Base-by-base conservation (phyloP, 2,888 invertebrate genomes). In the Rhagonycha fulva region DNA sequence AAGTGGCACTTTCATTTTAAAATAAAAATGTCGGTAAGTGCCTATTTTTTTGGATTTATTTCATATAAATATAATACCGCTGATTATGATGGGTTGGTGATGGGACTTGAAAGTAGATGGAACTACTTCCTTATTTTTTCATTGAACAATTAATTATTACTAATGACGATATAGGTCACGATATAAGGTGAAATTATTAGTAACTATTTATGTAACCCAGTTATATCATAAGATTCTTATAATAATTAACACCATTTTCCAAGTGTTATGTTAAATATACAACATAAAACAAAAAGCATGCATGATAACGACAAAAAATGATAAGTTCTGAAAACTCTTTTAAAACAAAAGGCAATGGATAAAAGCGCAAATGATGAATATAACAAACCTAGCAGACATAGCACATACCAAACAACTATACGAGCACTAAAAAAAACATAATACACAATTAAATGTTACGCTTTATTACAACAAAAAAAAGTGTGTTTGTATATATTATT, bases 381-480 rank as follows among this genome's bases (percentile, higher is more conserved):
- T 24, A 60, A 60, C 70, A 23, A 62, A 62, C 26, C 62, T 23
- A 66, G 30, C 63, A 63, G 66, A 71, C 62, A 62, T 63, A 71
- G 30, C 62, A 62, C 30, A 63, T 19, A 72, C 24, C 14, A 62
- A 62, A n/a, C 62, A 60, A 19, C 28, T 24, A 32, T 62, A 68
- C 32, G 47, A 74, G 73, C 73, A 74, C 62, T 63, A 74, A 74
- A 74, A 66, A 63, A 74, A 74, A 70, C 70, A 74, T 74, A 74
- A 70, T 32, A 74, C 74, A 74, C 70, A 70, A 67, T 70, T 74
- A 14, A 74, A 67, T 62, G 70, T 74, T 74, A 74, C 30, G 74
- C 74, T 76, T 76, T 76, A 76, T 76, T 76, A 76, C 73, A 73
- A 73, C 19, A 67, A 73, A 67, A 70, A 28, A 76, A 70, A 71